phyloP scores from a whole-genome alignment of 2,113 vertebrate species.

The Grus americana region DNA sequence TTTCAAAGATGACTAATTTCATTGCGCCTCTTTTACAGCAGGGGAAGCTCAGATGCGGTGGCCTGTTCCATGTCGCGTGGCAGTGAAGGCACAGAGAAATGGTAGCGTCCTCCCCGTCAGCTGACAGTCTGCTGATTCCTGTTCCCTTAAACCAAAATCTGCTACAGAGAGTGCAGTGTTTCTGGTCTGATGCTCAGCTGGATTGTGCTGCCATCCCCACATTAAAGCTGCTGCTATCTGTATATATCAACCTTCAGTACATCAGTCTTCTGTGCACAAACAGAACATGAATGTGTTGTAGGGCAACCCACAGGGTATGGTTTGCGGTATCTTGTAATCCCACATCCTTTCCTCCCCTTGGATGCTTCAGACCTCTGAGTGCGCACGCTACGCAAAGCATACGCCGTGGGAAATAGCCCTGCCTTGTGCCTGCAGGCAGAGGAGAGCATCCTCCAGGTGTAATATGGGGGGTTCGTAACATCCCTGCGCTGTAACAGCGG shows the following conservation, averaged over 20 bases:
- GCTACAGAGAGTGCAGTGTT: not conserved
- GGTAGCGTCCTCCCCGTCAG: slow-evolving; percentile 21
- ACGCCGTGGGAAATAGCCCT: too few species aligned
- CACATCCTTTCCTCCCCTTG: not conserved
- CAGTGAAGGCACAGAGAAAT: not conserved
- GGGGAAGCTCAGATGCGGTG: not conserved
- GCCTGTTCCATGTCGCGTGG: not conserved
- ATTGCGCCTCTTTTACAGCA: not conserved
- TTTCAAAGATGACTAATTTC: not conserved
- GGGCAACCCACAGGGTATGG: not conserved
- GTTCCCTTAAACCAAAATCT: not conserved
- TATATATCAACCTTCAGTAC: accelerated
- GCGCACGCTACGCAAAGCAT: not conserved
- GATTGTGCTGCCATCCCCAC: not conserved
- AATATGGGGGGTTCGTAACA: accelerated
- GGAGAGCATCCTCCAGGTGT: accelerated
- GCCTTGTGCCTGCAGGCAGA: not conserved
- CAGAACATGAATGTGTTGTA: accelerated
- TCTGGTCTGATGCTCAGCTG: not conserved
- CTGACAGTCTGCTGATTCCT: not conserved
- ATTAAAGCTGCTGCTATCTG: not conserved
- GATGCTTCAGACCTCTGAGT: not conserved
- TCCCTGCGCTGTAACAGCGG: accelerated
- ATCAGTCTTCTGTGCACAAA: accelerated
- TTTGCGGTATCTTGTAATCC: not conserved